Conservation (phyloP, 2,888 invertebrate species). For the Melanostoma scalare region DNA sequence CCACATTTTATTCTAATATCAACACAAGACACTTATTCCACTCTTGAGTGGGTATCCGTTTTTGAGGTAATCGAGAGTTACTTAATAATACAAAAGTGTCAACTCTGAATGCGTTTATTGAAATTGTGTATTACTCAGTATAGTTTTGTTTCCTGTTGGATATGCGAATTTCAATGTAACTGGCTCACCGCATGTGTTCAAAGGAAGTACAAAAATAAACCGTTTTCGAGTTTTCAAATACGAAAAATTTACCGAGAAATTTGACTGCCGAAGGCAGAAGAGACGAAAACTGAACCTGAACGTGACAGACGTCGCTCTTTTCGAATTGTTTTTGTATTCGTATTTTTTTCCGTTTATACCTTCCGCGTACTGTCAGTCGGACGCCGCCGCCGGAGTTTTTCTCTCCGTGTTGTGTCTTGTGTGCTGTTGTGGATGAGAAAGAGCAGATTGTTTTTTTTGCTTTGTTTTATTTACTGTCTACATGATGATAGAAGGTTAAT, state of each 20-base stretch:
- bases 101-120: too few relatives aligned
- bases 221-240: slow-evolving; percentile 20
- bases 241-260: slow-evolving; percentile 17
- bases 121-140: too few relatives aligned
- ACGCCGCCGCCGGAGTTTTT: background rate
- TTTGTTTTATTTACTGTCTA: slow-evolving; percentile 28
- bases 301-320: slow-evolving; percentile 67
- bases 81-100: too few relatives aligned
- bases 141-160: too few relatives aligned
- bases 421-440: slow-evolving; percentile 29
- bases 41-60: too few relatives aligned
- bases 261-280: slow-evolving; percentile 49
- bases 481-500: slow-evolving; percentile 57
- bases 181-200: background rate
- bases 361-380: slow-evolving; percentile 11
- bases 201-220: slow-evolving; percentile 26
- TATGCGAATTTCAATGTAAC: too few relatives aligned
- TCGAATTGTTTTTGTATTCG: slow-evolving; percentile 40
- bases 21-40: too few relatives aligned
- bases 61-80: too few relatives aligned
- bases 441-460: slow-evolving; percentile 3
- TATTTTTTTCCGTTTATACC: slow-evolving; percentile 41
- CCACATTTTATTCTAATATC: too few relatives aligned
- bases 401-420: slow-evolving; percentile 19
- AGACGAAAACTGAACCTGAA: slow-evolving; percentile 38